Percentiles rank a stretch among this genome's conserved stretches.
These are phyloP conservation scores for Lordiphosa stackelbergi DNA, from an alignment of 1,140 invertebrate species.

Conservation along the genomic window DNA sequence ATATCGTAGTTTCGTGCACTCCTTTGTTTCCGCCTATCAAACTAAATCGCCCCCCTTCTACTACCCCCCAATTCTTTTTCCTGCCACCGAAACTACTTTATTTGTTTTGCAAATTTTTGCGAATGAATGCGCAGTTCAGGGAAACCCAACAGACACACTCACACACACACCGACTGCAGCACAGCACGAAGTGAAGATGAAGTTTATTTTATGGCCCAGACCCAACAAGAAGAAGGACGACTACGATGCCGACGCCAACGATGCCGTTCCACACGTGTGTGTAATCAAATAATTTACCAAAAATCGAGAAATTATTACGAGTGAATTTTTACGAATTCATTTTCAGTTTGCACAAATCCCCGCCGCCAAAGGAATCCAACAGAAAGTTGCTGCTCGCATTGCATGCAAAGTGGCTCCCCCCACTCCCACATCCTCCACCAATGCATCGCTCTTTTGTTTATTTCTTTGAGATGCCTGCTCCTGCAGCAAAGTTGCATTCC, in stretches of 20 bases:
- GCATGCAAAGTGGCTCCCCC: conserved; percentile 62
- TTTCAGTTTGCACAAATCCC: conserved; percentile 48
- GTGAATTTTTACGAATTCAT: conserved; percentile 70
- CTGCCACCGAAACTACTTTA: conserved; percentile 42
- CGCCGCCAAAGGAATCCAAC: conserved; percentile 26
- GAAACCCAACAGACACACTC: not conserved
- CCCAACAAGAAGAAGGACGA: conserved; percentile 18
- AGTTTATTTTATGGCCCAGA: conserved; percentile 65
- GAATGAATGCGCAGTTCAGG: conserved; percentile 45
- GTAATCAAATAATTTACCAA: conserved; percentile 73
- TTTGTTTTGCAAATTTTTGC: conserved; percentile 67
- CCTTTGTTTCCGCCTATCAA: conserved; percentile 19
- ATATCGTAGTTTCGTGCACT: not conserved
- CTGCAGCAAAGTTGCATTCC: conserved; percentile 52
- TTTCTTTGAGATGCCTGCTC: conserved; percentile 64
- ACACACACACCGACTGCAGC: conserved; percentile 15
- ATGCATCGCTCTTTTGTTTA: conserved; percentile 58
- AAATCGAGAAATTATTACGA: conserved; percentile 73
- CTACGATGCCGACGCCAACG: not conserved
- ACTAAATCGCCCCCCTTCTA: not conserved
- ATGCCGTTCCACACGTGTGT: conserved; percentile 64
- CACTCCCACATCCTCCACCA: conserved; percentile 52
- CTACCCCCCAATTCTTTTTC: conserved; percentile 5
- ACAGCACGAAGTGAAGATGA: conserved; percentile 57
- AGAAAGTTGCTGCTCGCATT: conserved; percentile 47